A percentile compares a stretch with the other conserved stretches of the same genome.
Conservation (phyloP, 2,888 invertebrate genomes). For the Conops quadrifasciatus region DNA sequence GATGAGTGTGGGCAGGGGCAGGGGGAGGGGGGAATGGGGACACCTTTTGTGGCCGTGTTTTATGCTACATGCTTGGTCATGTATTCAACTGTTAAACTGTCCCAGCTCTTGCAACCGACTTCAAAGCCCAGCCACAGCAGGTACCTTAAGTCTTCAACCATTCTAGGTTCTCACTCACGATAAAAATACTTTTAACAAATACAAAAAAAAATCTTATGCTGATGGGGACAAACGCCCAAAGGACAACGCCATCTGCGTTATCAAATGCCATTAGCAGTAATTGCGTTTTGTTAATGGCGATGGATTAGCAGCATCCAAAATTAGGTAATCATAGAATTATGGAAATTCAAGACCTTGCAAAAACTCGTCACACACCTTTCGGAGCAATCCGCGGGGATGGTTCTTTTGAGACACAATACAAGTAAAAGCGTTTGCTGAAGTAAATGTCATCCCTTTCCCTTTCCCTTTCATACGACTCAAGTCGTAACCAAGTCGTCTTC, state of each 20-base stretch:
- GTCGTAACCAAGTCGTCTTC: too few species aligned
- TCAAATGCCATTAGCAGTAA: not conserved
- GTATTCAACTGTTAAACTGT: conserved; percentile 30
- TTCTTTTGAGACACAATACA: too few species aligned
- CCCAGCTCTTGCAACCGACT: conserved; percentile 28
- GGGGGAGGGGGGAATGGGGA: not conserved
- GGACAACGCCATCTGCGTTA: not conserved
- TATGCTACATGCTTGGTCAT: not conserved
- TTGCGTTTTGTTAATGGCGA: conserved; percentile 6
- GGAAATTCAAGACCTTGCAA: not conserved
- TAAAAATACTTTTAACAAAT: too few species aligned
- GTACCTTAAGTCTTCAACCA: conserved; percentile 14
- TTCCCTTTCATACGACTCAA: too few species aligned
- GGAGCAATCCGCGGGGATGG: too few species aligned
- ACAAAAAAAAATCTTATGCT: not conserved
- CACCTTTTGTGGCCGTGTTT: not conserved
- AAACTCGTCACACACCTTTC: too few species aligned
- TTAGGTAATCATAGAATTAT: conserved; percentile 26
- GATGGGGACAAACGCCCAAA: not conserved
- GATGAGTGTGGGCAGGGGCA: conserved; percentile 16
- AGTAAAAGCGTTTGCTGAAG: too few species aligned
- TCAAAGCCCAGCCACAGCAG: not conserved
- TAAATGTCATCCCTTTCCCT: too few species aligned
- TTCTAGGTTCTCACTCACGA: too few species aligned
- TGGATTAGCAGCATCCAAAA: conserved; percentile 21